Evolutionary conservation across 2,888 invertebrate genomes (phyloP).

Genomic region (Dorcus hopei): DNA sequence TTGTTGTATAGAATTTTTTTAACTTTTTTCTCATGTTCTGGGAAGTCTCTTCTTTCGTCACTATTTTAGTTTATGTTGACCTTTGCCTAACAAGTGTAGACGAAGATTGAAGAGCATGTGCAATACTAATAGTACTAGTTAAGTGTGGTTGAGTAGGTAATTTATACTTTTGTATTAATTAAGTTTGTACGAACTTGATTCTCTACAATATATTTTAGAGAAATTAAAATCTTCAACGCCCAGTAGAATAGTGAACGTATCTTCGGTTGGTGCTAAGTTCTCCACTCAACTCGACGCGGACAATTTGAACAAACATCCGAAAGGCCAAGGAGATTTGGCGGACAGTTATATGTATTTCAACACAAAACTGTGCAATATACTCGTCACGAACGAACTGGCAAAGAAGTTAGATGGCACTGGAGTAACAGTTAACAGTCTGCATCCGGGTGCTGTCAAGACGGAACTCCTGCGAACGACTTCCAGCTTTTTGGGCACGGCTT

Average conservation of each 20-base stretch:
- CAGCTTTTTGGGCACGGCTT: background rate
- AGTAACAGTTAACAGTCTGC: conserved; percentile 31
- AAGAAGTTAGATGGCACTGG: conserved; percentile 26
- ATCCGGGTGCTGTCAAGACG: conserved; percentile 33
- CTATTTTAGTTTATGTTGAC: no score
- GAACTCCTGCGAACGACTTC: background rate
- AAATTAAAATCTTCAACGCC: conserved; percentile 48
- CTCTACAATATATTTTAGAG: conserved; percentile 35
- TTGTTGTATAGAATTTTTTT: no score
- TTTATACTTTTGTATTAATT: no score
- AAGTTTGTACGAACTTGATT: no score
- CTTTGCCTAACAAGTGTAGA: no score
- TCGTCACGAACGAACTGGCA: conserved; percentile 32
- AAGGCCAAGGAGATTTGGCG: background rate
- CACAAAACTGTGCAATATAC: conserved; percentile 33
- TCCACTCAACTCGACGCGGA: background rate
- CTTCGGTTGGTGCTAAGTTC: conserved; percentile 24
- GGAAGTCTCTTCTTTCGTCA: no score
- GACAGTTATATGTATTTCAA: conserved; percentile 4
- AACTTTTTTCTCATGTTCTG: no score
- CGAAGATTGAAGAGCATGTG: no score
- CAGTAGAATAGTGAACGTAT: conserved; percentile 35
- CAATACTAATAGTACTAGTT: no score
- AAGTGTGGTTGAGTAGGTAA: no score
- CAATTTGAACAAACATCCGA: conserved; percentile 3